Evolutionary conservation across 2,888 invertebrate species (phyloP).

Genomic region (Temnothorax unifasciatus): DNA sequence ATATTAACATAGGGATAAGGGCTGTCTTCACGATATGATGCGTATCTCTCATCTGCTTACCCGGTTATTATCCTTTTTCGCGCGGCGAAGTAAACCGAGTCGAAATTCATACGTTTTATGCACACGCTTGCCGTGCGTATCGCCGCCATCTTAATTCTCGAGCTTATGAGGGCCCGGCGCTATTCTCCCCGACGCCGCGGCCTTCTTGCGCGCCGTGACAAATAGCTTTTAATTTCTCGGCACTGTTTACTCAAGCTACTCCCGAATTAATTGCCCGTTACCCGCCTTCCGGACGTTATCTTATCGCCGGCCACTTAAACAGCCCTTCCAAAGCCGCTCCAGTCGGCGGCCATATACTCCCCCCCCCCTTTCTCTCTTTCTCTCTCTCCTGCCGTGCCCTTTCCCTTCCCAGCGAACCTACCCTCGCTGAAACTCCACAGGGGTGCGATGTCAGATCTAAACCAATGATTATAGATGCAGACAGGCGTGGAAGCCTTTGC

Average conservation of each 20-base stretch:
- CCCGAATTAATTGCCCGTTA: constrained; percentile 84
- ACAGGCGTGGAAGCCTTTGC: constrained; percentile 82
- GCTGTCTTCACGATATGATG: neutral
- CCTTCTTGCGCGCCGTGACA: constrained; percentile 80
- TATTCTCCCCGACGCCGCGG: constrained; percentile 59
- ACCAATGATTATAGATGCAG: constrained; percentile 83
- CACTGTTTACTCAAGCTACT: constrained; percentile 84
- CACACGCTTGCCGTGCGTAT: constrained; percentile 65
- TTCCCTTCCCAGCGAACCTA: constrained; percentile 17
- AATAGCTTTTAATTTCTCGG: constrained; percentile 86
- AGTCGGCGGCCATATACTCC: constrained; percentile 35
- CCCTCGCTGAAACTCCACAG: constrained; percentile 57
- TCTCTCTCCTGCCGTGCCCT: neutral
- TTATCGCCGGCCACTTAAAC: constrained; percentile 85
- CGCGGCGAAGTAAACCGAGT: constrained; percentile 37
- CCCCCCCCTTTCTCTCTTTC: neutral
- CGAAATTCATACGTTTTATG: constrained; percentile 62
- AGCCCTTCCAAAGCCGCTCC: constrained; percentile 67
- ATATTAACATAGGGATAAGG: neutral
- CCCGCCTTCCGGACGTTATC: constrained; percentile 83
- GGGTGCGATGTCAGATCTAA: constrained; percentile 79
- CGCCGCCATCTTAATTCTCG: constrained; percentile 83
- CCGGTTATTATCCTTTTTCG: constrained; percentile 61
- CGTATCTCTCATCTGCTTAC: constrained; percentile 38
- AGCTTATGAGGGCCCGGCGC: constrained; percentile 67